Evolutionary conservation across 2,113 vertebrate genomes (phyloP).

Genomic region (Phrynosoma blainvillii): DNA sequence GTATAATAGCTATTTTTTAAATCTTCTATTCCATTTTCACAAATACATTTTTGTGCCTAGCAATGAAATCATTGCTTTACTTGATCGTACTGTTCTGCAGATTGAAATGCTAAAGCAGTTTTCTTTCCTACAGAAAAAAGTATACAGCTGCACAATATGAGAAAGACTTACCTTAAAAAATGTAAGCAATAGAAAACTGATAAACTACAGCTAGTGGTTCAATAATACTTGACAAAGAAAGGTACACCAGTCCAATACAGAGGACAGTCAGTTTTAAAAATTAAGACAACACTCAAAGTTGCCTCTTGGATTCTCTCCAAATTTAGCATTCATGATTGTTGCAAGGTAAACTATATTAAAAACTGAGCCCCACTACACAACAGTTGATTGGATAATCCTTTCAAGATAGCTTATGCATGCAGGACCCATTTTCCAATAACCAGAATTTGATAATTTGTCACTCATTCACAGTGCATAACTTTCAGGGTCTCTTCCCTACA

Average conservation of each 20-base stretch:
- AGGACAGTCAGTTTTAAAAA: constrained; percentile 48
- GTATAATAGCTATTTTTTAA: constrained; percentile 6
- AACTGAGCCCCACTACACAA: background rate
- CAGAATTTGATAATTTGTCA: fast-evolving
- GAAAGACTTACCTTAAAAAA: constrained; percentile 73
- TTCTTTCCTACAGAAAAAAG: constrained; percentile 60
- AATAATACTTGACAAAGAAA: constrained; percentile 57
- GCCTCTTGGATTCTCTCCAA: background rate
- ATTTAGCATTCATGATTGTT: background rate
- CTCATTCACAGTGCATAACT: fast-evolving
- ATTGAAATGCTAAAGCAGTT: constrained; percentile 50
- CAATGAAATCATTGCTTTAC: constrained; percentile 44
- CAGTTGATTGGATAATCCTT: background rate
- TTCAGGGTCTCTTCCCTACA: fast-evolving
- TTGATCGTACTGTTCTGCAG: constrained; percentile 62
- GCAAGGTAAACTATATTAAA: background rate
- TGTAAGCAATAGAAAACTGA: constrained; percentile 71
- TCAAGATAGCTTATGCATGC: background rate
- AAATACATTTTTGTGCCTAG: constrained; percentile 38
- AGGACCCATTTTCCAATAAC: fast-evolving
- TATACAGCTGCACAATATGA: constrained; percentile 71
- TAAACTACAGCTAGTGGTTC: constrained; percentile 79
- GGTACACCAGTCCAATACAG: constrained; percentile 27
- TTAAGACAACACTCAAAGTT: constrained; percentile 21
- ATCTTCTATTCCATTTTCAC: constrained; percentile 35